Conservation (phyloP, 1,140 invertebrate genomes). For the Pachyrhynchus sulphureomaculatus region DNA sequence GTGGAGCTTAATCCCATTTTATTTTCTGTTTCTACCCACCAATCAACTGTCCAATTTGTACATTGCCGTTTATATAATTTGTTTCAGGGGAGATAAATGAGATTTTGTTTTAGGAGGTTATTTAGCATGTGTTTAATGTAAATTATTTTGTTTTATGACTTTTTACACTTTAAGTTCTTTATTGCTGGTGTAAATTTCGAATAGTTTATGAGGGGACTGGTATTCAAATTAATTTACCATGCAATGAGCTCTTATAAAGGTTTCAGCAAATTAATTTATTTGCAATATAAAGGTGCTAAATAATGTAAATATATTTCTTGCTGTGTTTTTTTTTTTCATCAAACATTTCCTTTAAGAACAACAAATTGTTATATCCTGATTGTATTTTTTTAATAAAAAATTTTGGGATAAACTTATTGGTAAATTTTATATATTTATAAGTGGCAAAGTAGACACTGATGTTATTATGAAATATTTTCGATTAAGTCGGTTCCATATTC, state of each 20-base stretch:
- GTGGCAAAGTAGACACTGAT: too few species aligned
- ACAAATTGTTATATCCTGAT: not conserved
- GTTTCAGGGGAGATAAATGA: conserved; percentile 48
- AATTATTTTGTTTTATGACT: conserved; percentile 49
- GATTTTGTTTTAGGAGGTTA: conserved; percentile 49
- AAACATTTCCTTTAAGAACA: not conserved
- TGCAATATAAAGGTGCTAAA: conserved; percentile 6
- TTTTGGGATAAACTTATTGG: too few species aligned
- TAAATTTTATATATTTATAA: too few species aligned
- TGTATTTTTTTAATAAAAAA: too few species aligned
- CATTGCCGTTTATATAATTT: conserved; percentile 45
- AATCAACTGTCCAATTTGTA: conserved; percentile 47
- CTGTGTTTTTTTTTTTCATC: not conserved
- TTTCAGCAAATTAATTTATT: conserved; percentile 11
- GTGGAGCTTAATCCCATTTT: conserved; percentile 26
- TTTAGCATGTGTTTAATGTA: conserved; percentile 52
- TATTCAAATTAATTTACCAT: conserved; percentile 1
- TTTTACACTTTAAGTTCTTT: conserved; percentile 43
- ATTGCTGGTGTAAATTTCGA: conserved; percentile 44
- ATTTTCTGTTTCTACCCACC: conserved; percentile 36
- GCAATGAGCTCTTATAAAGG: not conserved
- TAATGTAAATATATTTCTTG: conserved; percentile 7
- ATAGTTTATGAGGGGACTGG: conserved; percentile 38
- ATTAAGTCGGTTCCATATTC: too few species aligned
- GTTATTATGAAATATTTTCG: too few species aligned